Percentiles rank a stretch among this genome's conserved stretches.
Evolutionary conservation across 2,113 vertebrate genomes (phyloP).

Genomic region (Alosa alosa): DNA sequence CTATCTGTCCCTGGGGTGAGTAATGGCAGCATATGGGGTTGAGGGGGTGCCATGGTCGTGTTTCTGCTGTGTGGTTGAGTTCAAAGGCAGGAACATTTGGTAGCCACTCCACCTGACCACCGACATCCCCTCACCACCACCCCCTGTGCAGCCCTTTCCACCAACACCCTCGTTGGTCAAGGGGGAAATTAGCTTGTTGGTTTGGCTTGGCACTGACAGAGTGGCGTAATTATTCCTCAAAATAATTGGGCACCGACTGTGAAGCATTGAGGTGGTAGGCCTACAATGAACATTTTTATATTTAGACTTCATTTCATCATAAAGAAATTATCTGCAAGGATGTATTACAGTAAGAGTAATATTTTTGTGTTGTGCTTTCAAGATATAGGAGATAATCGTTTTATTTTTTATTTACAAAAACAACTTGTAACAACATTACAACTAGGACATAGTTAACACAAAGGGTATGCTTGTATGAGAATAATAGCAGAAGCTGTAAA

Average conservation of each 20-base stretch:
- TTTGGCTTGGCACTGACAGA: background rate
- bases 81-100: slow-evolving; percentile 45
- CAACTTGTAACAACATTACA: no score
- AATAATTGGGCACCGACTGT: background rate
- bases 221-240: background rate
- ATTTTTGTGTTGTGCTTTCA: no score
- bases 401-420: no score
- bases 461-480: background rate
- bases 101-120: slow-evolving; percentile 59
- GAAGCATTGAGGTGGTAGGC: background rate
- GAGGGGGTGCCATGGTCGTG: slow-evolving; percentile 54
- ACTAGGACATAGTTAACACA: no score
- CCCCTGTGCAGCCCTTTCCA: slow-evolving; percentile 8
- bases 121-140: slow-evolving; percentile 32
- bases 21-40: slow-evolving; percentile 53
- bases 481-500: background rate
- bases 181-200: slow-evolving; percentile 8
- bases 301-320: no score
- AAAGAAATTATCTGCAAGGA: no score
- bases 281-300: no score
- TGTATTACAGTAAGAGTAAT: no score
- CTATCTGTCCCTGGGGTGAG: slow-evolving; percentile 1
- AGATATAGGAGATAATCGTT: no score
- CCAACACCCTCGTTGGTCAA: slow-evolving; percentile 11
- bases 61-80: slow-evolving; percentile 64